These are phyloP conservation scores for Acleris literana DNA, from an alignment of 2,888 invertebrate genomes.

Conservation along the genomic window DNA sequence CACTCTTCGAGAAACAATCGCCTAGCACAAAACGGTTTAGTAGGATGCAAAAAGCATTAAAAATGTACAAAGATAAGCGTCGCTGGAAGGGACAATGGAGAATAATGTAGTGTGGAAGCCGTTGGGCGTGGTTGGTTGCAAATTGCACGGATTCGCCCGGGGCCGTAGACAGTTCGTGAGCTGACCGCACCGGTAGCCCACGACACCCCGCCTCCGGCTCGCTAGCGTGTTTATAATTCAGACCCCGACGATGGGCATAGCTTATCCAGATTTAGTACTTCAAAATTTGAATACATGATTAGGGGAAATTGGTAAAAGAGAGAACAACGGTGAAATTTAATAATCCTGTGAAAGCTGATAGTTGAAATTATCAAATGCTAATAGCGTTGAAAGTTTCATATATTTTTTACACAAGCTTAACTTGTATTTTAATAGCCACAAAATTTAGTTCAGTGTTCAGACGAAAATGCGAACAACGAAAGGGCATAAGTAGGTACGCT, in stretches of 20 bases:
- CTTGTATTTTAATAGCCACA: no score
- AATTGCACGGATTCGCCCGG: slow-evolving; percentile 68
- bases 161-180: slow-evolving; percentile 78
- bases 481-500: no score
- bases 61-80: slow-evolving; percentile 49
- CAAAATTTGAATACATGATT: slow-evolving; percentile 43
- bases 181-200: slow-evolving; percentile 79
- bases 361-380: no score
- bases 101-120: slow-evolving; percentile 69
- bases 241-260: slow-evolving; percentile 45
- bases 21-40: slow-evolving; percentile 18
- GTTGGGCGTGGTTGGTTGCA: slow-evolving; percentile 76
- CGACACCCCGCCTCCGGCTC: slow-evolving; percentile 55
- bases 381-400: no score
- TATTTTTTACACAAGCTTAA: no score
- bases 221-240: slow-evolving; percentile 53
- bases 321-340: neutral
- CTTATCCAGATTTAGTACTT: slow-evolving; percentile 36
- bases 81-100: slow-evolving; percentile 60
- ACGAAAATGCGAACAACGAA: no score
- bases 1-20: slow-evolving; percentile 12
- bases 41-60: slow-evolving; percentile 36
- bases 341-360: no score
- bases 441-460: no score
- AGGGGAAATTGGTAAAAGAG: slow-evolving; percentile 20